Percentiles rank a stretch among this genome's conserved stretches.
phyloP scores from a whole-genome alignment of 2,797 vertebrate species.

The Neostethus bicornis region DNA sequence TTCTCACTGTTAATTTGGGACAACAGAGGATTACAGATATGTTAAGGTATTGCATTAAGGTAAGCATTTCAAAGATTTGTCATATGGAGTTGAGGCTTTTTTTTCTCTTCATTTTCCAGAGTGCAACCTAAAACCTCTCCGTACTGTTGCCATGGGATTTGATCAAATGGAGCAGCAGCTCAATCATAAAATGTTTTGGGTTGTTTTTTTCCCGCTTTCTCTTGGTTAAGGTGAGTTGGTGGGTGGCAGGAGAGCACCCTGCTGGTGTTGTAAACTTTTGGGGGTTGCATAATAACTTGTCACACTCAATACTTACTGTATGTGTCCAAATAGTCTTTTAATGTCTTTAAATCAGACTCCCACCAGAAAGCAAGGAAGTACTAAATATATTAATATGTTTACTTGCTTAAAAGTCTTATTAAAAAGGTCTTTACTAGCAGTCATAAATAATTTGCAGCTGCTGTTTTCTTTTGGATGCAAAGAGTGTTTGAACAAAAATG shows the following conservation, averaged over 20 bases:
- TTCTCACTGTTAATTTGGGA: slow-evolving; percentile 57
- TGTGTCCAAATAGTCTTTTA: no score
- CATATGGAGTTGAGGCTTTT: slow-evolving; percentile 47
- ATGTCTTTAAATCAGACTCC: neutral
- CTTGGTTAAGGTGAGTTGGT: slow-evolving; percentile 43
- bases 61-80: slow-evolving; percentile 72
- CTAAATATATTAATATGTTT: neutral
- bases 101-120: slow-evolving; percentile 49
- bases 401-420: neutral
- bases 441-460: neutral
- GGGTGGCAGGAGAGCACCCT: slow-evolving; percentile 24
- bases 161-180: slow-evolving; percentile 67
- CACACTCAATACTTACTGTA: slow-evolving; percentile 19
- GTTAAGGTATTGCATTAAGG: slow-evolving; percentile 56
- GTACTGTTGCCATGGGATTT: slow-evolving; percentile 55
- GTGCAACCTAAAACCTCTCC: slow-evolving; percentile 50
- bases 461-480: neutral
- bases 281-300: slow-evolving; percentile 33
- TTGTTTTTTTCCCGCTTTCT: slow-evolving; percentile 41
- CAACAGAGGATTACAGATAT: slow-evolving; percentile 68
- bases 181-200: slow-evolving; percentile 46
- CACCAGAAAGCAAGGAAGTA: neutral
- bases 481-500: neutral
- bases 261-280: slow-evolving; percentile 44
- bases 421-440: neutral